Evolutionary conservation across 2,797 vertebrate genomes (phyloP), one percentile per base, ranked within the genome.

Genomic region (Lacerta agilis): DNA sequence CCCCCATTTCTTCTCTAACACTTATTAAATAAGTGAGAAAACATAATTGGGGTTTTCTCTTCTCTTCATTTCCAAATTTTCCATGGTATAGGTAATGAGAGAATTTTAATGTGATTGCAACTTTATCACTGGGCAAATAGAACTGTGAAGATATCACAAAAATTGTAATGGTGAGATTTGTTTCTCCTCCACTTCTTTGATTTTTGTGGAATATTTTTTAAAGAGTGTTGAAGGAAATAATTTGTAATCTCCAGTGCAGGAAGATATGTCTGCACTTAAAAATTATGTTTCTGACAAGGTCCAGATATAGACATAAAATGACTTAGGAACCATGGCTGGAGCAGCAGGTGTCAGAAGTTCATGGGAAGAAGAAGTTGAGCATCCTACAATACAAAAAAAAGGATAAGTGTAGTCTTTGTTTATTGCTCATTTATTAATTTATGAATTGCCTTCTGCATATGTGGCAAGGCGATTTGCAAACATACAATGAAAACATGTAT

Each of bases 51-150:
- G 86, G 43, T 89, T 91, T 91, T 81, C 45, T 72, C 15, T 36
- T 10, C 1, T 80, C 86, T 85, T 91, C 27, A 41, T 88, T 93
- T 87, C n/a, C 58, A 71, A 38, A 85, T 82, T 79, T 86, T 33
- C 33, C 76, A 72, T 36, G 6, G 23, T 23, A 82, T 15, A 86
- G 66, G 83, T 73, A 88, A 58, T 73, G 15, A 75, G 8, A 55
- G 45, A 43, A 87, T 76, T 75, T 81, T 80, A 85, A 85, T 85
- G 25, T 79, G 80, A 15, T 36, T 71, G 5, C 27, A 83, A 69
- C 67, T 85, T 89, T 1, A 0, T 79, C 83, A 86, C 17, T 76
- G 77, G 27, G 20, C 8, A 75, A 36, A 13, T 5, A 90, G 73
- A 92, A 90, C 61, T 86, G 88, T 78, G 43, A 4, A 87, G 23